These are phyloP conservation scores for Tubulanus polymorphus DNA, from an alignment of 2,888 invertebrate genomes.

Conservation along the genomic window DNA sequence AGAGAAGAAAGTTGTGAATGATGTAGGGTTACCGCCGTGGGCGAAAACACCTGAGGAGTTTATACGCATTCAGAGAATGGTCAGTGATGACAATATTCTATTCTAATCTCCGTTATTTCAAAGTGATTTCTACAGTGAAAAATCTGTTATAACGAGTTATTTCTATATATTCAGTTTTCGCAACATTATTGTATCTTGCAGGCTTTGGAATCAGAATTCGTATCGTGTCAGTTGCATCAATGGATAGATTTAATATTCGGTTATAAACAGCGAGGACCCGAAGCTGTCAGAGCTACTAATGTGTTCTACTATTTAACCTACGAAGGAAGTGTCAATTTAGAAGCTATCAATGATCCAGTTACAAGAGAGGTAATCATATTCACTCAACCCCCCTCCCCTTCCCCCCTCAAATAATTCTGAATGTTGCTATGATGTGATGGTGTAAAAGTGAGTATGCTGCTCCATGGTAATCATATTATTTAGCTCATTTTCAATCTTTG, in stretches of 20 bases:
- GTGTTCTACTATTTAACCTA: slow-evolving; percentile 99
- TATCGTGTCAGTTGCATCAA: slow-evolving; percentile 98
- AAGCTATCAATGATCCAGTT: slow-evolving; percentile 80
- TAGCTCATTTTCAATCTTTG: too few species aligned
- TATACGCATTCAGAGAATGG: slow-evolving; percentile 94
- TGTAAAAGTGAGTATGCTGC: too few species aligned
- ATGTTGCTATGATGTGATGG: too few species aligned
- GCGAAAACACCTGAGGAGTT: slow-evolving; percentile 94
- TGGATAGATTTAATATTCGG: slow-evolving; percentile 99
- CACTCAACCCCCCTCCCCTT: too few species aligned
- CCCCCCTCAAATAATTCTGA: too few species aligned
- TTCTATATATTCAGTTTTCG: too few species aligned
- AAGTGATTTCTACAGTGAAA: too few species aligned
- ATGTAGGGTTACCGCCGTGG: slow-evolving; percentile 95
- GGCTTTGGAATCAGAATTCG: slow-evolving; percentile 98
- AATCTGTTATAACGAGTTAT: too few species aligned
- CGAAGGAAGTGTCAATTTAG: slow-evolving; percentile 93
- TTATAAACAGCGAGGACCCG: slow-evolving; percentile 98
- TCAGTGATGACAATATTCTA: slow-evolving; percentile 35
- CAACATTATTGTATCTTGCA: slow-evolving; percentile 48
- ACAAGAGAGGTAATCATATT: slow-evolving; percentile 85
- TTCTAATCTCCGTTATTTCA: too few species aligned
- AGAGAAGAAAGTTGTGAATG: slow-evolving; percentile 76
- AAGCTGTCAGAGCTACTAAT: slow-evolving; percentile 95
- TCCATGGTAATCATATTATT: too few species aligned